phyloP scores from a whole-genome alignment of 2,113 vertebrate species.

The Ia io region DNA sequence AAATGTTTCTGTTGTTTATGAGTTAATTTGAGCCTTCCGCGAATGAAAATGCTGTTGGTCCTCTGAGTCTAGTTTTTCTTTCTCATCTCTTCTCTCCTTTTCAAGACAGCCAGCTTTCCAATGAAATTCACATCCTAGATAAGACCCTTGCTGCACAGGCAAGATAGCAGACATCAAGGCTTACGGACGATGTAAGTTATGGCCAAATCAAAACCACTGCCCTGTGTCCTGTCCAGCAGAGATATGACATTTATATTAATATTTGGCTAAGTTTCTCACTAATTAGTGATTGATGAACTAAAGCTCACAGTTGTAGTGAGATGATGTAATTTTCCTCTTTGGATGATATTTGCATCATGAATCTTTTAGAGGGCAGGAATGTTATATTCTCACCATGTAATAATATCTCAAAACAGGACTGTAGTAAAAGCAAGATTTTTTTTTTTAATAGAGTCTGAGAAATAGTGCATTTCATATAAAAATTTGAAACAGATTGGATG shows the following conservation, averaged over 20 bases:
- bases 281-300: conserved; percentile 67
- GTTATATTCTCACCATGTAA: neutral
- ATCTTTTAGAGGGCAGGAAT: conserved; percentile 46
- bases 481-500: conserved; percentile 27
- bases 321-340: conserved; percentile 56
- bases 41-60: conserved; percentile 7
- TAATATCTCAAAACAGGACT: conserved; percentile 33
- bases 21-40: conserved; percentile 51
- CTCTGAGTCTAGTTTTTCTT: conserved; percentile 51
- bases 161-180: conserved; percentile 77
- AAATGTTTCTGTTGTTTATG: conserved; percentile 59
- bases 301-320: conserved; percentile 27
- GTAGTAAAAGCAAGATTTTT: neutral
- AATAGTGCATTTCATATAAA: conserved; percentile 43
- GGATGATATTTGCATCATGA: conserved; percentile 56
- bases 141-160: conserved; percentile 64
- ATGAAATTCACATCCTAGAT: conserved; percentile 73
- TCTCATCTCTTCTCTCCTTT: conserved; percentile 56
- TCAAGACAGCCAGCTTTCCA: conserved; percentile 66
- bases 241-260: conserved; percentile 74
- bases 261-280: conserved; percentile 63
- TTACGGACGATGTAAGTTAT: conserved; percentile 9
- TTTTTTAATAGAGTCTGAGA: conserved; percentile 53
- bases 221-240: conserved; percentile 53
- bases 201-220: conserved; percentile 60